Evolutionary conservation across 2,888 invertebrate species (phyloP), one percentile per base, ranked within the genome.

Genomic region (Nemotelus pantherinus): DNA sequence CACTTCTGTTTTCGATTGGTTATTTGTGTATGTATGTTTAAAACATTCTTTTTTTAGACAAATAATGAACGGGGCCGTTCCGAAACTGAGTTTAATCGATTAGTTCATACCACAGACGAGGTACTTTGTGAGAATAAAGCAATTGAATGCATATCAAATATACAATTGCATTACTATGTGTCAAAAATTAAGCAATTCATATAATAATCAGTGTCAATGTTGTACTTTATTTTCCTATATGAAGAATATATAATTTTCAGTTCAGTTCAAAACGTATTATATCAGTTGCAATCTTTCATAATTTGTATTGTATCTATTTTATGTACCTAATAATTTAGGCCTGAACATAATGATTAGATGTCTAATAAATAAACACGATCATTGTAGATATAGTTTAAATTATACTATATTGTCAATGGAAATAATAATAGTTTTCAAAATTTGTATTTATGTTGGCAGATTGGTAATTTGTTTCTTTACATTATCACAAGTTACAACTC

Each of bases 81-180:
- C 83, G 85, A 85, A 77, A 81, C 78, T 85, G 87, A 87, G 85
- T 86, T 87, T 85, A 81, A 82, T 81, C 86, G 86, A 87, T 87
- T 87, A 86, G 85, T 87, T 86, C 87, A 87, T 86, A 87, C 87
- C 85, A 87, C 87, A 86, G 87, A 87, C 86, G 87, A 87, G 87
- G 87, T 87, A 87, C 87, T 87, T 87, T 87, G 87, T 85, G 86
- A 84, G 80, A 79, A 77, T 79, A 78, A 77, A 79, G 79, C 76
- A 83, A 79, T 83, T 83, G 84, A 82, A 83, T 57, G 25, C 72
- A 72, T 57, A 70, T 44, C 41, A 55, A 41, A 41, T 68, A 68
- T 53, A 39, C 6, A 6, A 47, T 68, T 50, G 50, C 48, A 68
- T 68, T 39, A 70, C 7, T 70, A 55, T 70, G 70, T 70, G 70